phyloP scores from a whole-genome alignment of 2,888 invertebrate genomes.

The Drosophila aldrichi region DNA sequence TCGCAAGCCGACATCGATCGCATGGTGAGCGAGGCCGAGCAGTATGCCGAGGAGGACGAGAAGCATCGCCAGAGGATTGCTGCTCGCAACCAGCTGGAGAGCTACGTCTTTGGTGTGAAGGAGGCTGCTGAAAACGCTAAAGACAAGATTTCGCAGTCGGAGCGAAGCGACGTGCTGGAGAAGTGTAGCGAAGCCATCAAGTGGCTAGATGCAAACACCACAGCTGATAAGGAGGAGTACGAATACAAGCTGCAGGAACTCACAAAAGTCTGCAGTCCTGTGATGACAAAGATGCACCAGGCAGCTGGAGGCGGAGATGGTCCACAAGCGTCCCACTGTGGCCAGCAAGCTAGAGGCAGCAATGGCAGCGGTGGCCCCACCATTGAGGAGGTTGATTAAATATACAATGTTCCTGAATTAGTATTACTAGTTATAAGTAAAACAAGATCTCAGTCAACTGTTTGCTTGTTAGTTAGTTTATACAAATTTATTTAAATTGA shows the following conservation, averaged over 20 bases:
- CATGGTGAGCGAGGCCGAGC: slow-evolving; percentile 91
- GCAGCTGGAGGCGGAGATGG: slow-evolving; percentile 48
- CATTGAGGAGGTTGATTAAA: slow-evolving; percentile 6
- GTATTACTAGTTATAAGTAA: slow-evolving; percentile 6
- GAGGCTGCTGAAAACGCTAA: slow-evolving; percentile 89
- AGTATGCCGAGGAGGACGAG: slow-evolving; percentile 90
- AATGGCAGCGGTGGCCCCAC: slow-evolving; percentile 1
- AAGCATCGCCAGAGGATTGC: slow-evolving; percentile 89
- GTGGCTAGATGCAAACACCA: slow-evolving; percentile 92
- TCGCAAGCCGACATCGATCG: slow-evolving; percentile 93
- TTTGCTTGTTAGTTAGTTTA: too few relatives aligned
- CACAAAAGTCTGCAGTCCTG: slow-evolving; percentile 72
- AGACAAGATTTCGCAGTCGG: slow-evolving; percentile 83
- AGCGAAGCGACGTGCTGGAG: slow-evolving; percentile 67
- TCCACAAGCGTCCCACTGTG: slow-evolving; percentile 1
- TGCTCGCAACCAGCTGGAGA: slow-evolving; percentile 90
- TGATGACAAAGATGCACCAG: slow-evolving; percentile 75
- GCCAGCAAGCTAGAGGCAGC: slow-evolving; percentile 1
- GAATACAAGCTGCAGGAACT: slow-evolving; percentile 86
- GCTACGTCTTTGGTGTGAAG: slow-evolving; percentile 89
- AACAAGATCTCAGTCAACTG: slow-evolving; percentile 27
- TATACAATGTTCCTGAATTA: not conserved
- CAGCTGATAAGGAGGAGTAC: slow-evolving; percentile 91
- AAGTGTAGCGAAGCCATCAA: slow-evolving; percentile 88
- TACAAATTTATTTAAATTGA: not conserved